Conservation (phyloP, 2,888 invertebrate species). For the Electrophaes corylata region DNA sequence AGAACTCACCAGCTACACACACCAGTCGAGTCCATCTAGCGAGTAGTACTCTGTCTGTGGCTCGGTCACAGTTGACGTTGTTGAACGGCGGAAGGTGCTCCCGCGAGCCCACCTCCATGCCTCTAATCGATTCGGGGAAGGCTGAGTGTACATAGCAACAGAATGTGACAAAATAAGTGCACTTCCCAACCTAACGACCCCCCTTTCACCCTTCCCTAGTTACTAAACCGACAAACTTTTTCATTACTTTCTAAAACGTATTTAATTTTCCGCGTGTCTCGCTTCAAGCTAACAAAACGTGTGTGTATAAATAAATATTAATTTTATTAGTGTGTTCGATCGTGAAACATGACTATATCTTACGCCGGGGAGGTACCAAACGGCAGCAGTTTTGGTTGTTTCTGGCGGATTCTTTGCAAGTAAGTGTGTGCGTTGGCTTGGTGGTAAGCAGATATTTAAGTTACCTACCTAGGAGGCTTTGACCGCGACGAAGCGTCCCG, state of each 20-base stretch:
- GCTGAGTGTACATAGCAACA: constrained; percentile 69
- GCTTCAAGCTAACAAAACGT: constrained; percentile 73
- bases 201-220: constrained; percentile 67
- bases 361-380: constrained; percentile 96
- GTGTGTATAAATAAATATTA: constrained; percentile 79
- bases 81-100: constrained; percentile 62
- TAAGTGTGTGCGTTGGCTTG: constrained; percentile 78
- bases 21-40: constrained; percentile 39
- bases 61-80: constrained; percentile 62
- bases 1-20: constrained; percentile 39
- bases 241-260: constrained; percentile 80
- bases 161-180: constrained; percentile 78
- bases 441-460: constrained; percentile 4
- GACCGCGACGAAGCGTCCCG: constrained; percentile 37
- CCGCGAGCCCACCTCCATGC: constrained; percentile 60
- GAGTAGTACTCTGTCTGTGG: neutral
- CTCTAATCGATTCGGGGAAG: constrained; percentile 60
- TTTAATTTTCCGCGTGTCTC: constrained; percentile 80
- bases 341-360: constrained; percentile 91
- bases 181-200: constrained; percentile 62
- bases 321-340: constrained; percentile 66
- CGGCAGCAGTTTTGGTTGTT: constrained; percentile 96
- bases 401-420: constrained; percentile 95
- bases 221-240: constrained; percentile 68
- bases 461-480: neutral